Conservation (phyloP, 2,797 vertebrate genomes). For the Acipenser ruthenus region DNA sequence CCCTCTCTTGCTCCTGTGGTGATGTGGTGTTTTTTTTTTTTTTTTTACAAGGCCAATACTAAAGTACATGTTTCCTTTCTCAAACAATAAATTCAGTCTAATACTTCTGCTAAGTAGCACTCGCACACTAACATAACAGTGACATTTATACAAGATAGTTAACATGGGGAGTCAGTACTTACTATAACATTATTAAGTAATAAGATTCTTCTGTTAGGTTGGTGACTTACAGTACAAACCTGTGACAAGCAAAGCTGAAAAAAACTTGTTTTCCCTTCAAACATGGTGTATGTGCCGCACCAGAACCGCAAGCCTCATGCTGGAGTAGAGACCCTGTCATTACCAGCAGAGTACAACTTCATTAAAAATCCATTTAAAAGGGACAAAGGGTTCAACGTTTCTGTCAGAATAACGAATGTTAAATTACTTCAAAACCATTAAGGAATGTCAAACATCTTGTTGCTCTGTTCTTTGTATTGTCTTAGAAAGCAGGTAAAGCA, state of each 20-base stretch:
- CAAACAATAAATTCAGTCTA: too few relatives aligned
- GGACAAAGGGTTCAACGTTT: conserved; percentile 14
- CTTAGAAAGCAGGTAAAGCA: not conserved
- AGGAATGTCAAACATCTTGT: not conserved
- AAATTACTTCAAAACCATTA: not conserved
- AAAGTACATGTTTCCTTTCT: too few relatives aligned
- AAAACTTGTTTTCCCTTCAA: too few relatives aligned
- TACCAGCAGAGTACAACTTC: not conserved
- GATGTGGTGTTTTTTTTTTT: too few relatives aligned
- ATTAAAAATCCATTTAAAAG: not conserved
- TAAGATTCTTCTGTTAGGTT: too few relatives aligned
- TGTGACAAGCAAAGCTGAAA: too few relatives aligned
- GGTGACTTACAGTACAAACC: too few relatives aligned
- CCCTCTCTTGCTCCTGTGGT: not conserved
- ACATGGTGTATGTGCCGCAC: too few relatives aligned
- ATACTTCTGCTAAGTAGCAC: too few relatives aligned
- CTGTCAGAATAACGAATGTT: conserved; percentile 7
- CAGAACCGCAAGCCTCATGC: not conserved
- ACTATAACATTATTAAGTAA: not conserved
- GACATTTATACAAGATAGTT: not conserved
- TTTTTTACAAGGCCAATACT: too few relatives aligned
- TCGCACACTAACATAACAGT: too few relatives aligned
- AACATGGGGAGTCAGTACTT: not conserved
- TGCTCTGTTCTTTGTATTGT: not conserved
- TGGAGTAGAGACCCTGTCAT: not conserved